Conservation (phyloP, 1,140 invertebrate species). For the Pararge aegeria region DNA sequence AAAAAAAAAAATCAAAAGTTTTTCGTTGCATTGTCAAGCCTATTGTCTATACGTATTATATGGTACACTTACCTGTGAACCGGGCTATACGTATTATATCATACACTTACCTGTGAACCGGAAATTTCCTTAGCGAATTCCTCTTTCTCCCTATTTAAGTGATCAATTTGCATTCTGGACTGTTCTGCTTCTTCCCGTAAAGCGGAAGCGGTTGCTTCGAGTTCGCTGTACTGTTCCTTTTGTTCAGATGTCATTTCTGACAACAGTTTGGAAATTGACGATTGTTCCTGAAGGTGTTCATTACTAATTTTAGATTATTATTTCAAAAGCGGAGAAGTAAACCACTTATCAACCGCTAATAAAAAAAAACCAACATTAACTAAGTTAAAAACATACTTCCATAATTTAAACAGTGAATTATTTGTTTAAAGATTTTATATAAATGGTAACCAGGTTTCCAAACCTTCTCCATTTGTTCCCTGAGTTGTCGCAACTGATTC, state of each 20-base stretch:
- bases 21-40: too few relatives aligned
- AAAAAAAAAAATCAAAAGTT: too few relatives aligned
- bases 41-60: too few relatives aligned
- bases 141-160: conserved; percentile 82
- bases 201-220: conserved; percentile 80
- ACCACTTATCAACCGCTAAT: too few relatives aligned
- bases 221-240: conserved; percentile 80
- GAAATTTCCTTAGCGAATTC: conserved; percentile 86
- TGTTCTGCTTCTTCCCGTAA: conserved; percentile 83
- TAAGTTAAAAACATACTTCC: too few relatives aligned
- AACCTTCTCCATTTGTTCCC: conserved; percentile 86
- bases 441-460: too few relatives aligned
- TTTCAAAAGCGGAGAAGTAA: too few relatives aligned
- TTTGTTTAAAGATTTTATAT: too few relatives aligned
- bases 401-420: too few relatives aligned
- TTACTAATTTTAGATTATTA: background rate
- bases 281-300: conserved; percentile 75
- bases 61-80: too few relatives aligned
- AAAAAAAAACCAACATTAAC: too few relatives aligned
- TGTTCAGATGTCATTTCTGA: conserved; percentile 82
- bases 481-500: conserved; percentile 83
- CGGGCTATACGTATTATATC: too few relatives aligned
- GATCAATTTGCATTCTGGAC: conserved; percentile 82
- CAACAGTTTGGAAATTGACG: conserved; percentile 74
- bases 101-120: conserved; percentile 73